Evolutionary conservation across 2,797 vertebrate genomes (phyloP).

Genomic region (Argya squamiceps): DNA sequence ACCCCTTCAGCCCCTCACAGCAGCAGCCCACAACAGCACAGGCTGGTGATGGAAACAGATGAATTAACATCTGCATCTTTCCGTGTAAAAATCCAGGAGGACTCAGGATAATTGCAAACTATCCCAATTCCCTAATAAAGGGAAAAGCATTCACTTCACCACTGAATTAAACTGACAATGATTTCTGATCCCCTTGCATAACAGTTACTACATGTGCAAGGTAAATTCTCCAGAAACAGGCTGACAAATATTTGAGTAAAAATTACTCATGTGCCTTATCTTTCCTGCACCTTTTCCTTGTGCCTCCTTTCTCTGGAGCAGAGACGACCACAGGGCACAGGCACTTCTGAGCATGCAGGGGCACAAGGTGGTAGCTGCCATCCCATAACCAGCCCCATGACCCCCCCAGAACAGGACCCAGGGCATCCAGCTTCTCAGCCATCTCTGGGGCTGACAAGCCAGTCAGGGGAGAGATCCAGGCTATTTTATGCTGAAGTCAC

Average conservation of each 20-base stretch:
- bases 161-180: background rate
- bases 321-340: background rate
- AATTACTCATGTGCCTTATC: background rate
- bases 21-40: background rate
- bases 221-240: background rate
- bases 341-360: background rate
- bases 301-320: background rate
- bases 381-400: background rate
- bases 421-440: background rate
- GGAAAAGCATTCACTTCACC: background rate
- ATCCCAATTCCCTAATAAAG: background rate
- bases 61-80: background rate
- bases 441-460: background rate
- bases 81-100: background rate
- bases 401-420: accelerated
- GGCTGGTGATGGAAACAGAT: background rate
- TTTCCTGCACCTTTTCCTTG: background rate
- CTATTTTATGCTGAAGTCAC: background rate
- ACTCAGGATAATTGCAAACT: background rate
- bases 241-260: background rate
- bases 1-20: background rate
- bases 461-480: background rate
- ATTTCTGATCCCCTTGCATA: background rate
- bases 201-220: background rate
- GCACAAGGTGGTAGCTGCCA: background rate